A percentile compares a stretch with the other conserved stretches of the same genome.
Conservation (phyloP, 2,113 vertebrate species). For the Catharus fuscescens region DNA sequence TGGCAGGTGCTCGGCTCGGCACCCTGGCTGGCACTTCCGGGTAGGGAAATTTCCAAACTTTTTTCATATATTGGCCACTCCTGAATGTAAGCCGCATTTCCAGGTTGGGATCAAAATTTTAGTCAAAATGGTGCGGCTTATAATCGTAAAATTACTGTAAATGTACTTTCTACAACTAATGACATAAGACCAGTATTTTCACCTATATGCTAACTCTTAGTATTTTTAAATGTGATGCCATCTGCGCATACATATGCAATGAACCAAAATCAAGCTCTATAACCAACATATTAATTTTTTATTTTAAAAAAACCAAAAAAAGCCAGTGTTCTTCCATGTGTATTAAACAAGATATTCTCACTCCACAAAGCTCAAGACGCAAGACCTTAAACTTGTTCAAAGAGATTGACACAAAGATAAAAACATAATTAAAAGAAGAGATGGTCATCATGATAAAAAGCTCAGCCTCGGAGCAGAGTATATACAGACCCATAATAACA, state of each 20-base stretch:
- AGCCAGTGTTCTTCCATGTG: accelerated
- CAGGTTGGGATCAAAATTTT: too few relatives aligned
- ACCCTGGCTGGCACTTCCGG: too few relatives aligned
- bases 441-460: neutral
- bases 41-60: too few relatives aligned
- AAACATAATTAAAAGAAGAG: neutral
- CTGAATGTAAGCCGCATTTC: too few relatives aligned
- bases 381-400: neutral
- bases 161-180: neutral
- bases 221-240: neutral
- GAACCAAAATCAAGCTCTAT: neutral
- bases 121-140: too few relatives aligned
- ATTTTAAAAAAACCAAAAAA: neutral
- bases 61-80: too few relatives aligned
- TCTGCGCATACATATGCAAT: neutral
- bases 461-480: neutral
- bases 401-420: neutral
- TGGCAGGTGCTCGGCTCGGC: too few relatives aligned
- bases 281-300: neutral
- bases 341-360: neutral
- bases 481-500: neutral
- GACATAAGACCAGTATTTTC: neutral
- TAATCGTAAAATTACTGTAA: neutral
- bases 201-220: neutral
- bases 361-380: neutral